A percentile compares a stretch with the other conserved stretches of the same genome.
phyloP scores from a whole-genome alignment of 2,888 invertebrate genomes.

The Hirtodrosophila duncani region DNA sequence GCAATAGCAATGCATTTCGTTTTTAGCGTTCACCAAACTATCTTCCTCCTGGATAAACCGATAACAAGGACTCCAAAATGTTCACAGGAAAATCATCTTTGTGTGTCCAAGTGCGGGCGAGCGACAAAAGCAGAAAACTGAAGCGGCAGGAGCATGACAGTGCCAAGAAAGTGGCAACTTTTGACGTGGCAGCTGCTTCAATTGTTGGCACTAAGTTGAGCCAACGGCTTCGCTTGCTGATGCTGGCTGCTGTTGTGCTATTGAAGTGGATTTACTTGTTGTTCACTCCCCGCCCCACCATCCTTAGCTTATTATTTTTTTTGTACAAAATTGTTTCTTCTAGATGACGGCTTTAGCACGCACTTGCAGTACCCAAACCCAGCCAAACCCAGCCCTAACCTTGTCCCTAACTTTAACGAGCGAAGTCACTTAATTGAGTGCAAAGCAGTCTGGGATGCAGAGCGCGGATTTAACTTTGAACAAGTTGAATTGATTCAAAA shows the following conservation, averaged over 20 bases:
- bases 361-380: constrained; percentile 19
- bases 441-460: constrained; percentile 58
- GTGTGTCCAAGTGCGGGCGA: no score
- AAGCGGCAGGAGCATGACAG: constrained; percentile 14
- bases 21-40: no score
- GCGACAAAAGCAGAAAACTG: not conserved
- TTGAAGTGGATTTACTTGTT: constrained; percentile 64
- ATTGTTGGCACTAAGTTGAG: constrained; percentile 68
- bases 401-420: not conserved
- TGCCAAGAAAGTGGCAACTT: constrained; percentile 60
- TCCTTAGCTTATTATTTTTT: constrained; percentile 1
- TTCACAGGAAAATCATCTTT: no score
- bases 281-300: constrained; percentile 14
- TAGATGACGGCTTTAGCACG: constrained; percentile 42
- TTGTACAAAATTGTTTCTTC: constrained; percentile 58
- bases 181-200: constrained; percentile 68
- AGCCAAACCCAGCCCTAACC: not conserved
- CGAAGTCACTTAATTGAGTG: constrained; percentile 66
- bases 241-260: constrained; percentile 26
- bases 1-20: not conserved
- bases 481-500: constrained; percentile 70
- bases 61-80: no score
- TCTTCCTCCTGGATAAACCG: no score
- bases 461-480: constrained; percentile 64
- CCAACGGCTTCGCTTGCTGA: constrained; percentile 9